Percentiles rank a stretch among this genome's conserved stretches.
Conservation (phyloP, 2,888 invertebrate species). For the Myathropa florea region DNA sequence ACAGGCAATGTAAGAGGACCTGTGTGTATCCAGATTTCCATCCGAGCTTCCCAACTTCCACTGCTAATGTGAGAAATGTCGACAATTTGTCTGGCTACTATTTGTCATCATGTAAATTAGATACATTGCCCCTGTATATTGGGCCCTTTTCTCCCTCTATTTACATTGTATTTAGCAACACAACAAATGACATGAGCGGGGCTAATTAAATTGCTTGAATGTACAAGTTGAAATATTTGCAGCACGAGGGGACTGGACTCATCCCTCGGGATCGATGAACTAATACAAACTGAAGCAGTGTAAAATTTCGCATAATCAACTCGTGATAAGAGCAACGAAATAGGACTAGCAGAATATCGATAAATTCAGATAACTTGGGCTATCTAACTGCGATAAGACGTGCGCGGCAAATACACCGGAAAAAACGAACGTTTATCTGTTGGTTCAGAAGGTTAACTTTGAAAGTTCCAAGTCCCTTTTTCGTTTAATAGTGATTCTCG, state of each 20-base stretch:
- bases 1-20: background rate
- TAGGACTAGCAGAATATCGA: background rate
- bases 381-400: background rate
- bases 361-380: background rate
- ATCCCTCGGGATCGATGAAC: background rate
- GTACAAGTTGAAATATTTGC: background rate
- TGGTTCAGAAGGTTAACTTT: background rate
- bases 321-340: background rate
- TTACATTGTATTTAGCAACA: slow-evolving; percentile 10
- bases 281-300: background rate
- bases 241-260: background rate
- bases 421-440: background rate
- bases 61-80: slow-evolving; percentile 33
- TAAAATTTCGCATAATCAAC: background rate
- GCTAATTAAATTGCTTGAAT: slow-evolving; percentile 2
- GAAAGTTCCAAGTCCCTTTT: background rate
- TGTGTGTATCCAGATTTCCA: background rate
- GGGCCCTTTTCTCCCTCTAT: slow-evolving; percentile 11
- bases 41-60: background rate
- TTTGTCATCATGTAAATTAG: slow-evolving; percentile 59
- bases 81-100: slow-evolving; percentile 52
- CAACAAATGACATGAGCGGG: background rate
- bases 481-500: background rate
- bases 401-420: background rate
- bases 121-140: slow-evolving; percentile 38